Evolutionary conservation across 92 coral and sea anemone species (phyloP).

Genomic region (Parazoanthus swiftii): DNA sequence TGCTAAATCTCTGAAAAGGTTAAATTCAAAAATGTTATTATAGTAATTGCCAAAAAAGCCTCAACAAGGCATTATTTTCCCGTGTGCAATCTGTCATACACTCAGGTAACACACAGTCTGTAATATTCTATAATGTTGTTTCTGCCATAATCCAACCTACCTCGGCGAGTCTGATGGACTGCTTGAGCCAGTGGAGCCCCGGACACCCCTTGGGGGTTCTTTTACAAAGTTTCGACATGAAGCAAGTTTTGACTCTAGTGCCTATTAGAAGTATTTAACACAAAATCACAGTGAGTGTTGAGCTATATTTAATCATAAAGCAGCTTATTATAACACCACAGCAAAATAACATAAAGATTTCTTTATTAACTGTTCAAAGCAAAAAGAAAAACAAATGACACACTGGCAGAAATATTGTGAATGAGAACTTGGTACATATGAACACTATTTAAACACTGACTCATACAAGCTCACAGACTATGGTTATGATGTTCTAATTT

Average conservation of each 20-base stretch:
- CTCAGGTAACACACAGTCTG: too few species aligned
- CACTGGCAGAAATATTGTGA: neutral
- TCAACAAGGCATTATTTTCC: too few species aligned
- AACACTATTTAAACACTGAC: too few species aligned
- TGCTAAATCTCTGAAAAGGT: too few species aligned
- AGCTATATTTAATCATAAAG: neutral
- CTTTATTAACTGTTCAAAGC: neutral
- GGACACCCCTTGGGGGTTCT: constrained; percentile 88
- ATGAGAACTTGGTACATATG: neutral
- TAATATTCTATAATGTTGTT: neutral
- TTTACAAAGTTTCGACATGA: constrained; percentile 97
- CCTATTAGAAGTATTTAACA: constrained; percentile 50
- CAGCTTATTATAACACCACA: neutral
- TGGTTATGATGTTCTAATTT: neutral
- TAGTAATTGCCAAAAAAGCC: too few species aligned
- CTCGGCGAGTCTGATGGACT: constrained; percentile 97
- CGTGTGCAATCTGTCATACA: too few species aligned
- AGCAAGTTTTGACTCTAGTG: constrained; percentile 97
- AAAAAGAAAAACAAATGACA: neutral
- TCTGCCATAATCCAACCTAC: constrained; percentile 35
- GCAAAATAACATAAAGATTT: too few species aligned
- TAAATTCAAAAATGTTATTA: too few species aligned
- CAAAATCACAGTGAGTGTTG: too few species aligned
- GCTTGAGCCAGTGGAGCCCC: constrained; percentile 92
- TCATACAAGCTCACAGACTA: neutral